A percentile compares a stretch with the other conserved stretches of the same genome.
These are phyloP conservation scores for Stictonetta naevosa DNA, from an alignment of 2,113 vertebrate species.

Conservation along the genomic window DNA sequence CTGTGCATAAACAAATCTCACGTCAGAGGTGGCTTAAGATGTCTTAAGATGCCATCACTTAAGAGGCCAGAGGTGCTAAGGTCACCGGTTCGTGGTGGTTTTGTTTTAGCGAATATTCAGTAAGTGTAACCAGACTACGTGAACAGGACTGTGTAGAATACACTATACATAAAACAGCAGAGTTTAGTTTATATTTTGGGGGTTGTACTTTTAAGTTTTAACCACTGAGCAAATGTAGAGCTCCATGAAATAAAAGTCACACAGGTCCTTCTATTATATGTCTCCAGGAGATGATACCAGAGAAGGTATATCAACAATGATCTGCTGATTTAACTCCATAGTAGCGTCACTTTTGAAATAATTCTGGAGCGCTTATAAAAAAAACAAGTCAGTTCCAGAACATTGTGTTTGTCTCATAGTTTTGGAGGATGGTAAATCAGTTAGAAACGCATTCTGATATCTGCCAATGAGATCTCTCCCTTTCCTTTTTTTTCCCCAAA, in stretches of 20 bases:
- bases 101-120: neutral
- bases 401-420: neutral
- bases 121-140: too few relatives aligned
- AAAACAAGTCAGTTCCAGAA: neutral
- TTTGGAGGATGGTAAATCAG: neutral
- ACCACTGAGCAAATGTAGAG: neutral
- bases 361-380: neutral
- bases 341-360: neutral
- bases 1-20: neutral
- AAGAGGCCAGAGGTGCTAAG: neutral
- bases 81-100: neutral
- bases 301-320: neutral
- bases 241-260: neutral
- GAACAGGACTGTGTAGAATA: neutral
- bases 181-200: neutral
- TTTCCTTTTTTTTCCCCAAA: neutral
- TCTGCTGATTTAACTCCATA: neutral
- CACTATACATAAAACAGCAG: neutral
- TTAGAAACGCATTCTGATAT: neutral
- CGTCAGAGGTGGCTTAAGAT: neutral
- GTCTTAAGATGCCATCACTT: neutral
- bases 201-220: neutral
- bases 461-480: neutral
- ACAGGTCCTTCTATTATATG: neutral
- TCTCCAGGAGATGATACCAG: neutral